Conservation (phyloP, 2,888 invertebrate genomes). For the Eulithis testata region DNA sequence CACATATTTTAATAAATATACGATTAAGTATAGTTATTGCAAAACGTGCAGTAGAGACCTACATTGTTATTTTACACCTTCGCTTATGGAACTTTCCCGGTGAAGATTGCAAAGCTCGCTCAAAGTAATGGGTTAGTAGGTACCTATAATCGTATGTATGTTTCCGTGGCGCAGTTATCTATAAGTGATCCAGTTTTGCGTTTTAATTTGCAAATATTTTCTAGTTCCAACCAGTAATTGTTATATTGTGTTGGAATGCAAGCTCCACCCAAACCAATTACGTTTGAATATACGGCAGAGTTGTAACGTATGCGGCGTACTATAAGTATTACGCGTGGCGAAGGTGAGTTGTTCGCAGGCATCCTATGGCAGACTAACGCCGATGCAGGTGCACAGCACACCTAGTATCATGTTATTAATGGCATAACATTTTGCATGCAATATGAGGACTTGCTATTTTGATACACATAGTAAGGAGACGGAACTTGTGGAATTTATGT, state of each 20-base stretch:
- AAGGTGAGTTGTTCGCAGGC: slow-evolving; percentile 36
- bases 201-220: slow-evolving; percentile 67
- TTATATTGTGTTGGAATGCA: slow-evolving; percentile 63
- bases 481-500: slow-evolving; percentile 9
- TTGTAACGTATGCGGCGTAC: slow-evolving; percentile 37
- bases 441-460: slow-evolving; percentile 31
- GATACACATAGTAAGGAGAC: slow-evolving; percentile 18
- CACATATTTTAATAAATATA: not conserved
- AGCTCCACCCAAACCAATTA: slow-evolving; percentile 64
- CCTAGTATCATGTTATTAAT: slow-evolving; percentile 50
- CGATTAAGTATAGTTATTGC: too few relatives aligned
- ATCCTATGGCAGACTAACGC: slow-evolving; percentile 30
- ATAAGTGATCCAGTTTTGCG: slow-evolving; percentile 56
- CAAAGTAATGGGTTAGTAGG: not conserved
- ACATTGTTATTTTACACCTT: slow-evolving; percentile 15
- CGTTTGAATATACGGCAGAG: slow-evolving; percentile 53
- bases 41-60: not conserved
- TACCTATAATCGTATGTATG: not conserved
- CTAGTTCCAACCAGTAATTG: slow-evolving; percentile 72
- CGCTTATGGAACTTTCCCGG: slow-evolving; percentile 2
- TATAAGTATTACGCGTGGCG: slow-evolving; percentile 8
- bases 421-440: slow-evolving; percentile 45
- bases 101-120: not conserved
- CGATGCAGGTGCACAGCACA: slow-evolving; percentile 51
- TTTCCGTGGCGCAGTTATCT: slow-evolving; percentile 46